Base-by-base conservation (phyloP, 1,140 invertebrate species). In the Caenorhabditis latens region DNA sequence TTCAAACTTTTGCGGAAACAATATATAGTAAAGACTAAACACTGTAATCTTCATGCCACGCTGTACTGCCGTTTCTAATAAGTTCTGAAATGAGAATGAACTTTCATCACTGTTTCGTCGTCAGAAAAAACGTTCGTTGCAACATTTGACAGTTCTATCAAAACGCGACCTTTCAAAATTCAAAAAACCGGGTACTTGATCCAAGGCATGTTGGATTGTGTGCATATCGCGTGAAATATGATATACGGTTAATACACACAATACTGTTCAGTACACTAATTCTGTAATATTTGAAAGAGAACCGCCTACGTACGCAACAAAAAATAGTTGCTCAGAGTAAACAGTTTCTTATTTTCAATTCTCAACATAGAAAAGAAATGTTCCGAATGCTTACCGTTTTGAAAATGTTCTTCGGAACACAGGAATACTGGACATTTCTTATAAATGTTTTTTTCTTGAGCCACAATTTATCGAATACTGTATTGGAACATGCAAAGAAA, bases 201-300 rank as follows among this genome's bases (percentile, higher is more conserved):
- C 65, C 65, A 14, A 46, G 13, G 6, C 11, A 43, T 24, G 9
- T 24, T 6, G n/a, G 9, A 50, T 50, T 79, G 71, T 79, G 46
- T 79, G 40, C 46, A 48, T 79, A 19, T 79, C 14, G 71, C 71
- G 71, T 79, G 71, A 79, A 79, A 79, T 79, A 24, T n/a, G 71
- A 79, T 79, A 7, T 50, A 14, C 21, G 43, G 13, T 11, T 43
- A 32, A 50, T 46, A 14, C 5, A 24, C 11, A 24, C 32, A 46
- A 11, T 14, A 24, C 46, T 24, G 71, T 79, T 53, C 21, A 50
- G 46, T 24, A 21, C 7, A 9, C 43, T 46, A 13, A 9, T 40
- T 58, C 8, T 58, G 57, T 58, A 8, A 19, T 7, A 58, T 19
- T 58, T 58, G 57, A 58, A 14, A 58, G 57, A 32, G 32, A 32